phyloP scores from a whole-genome alignment of 2,797 vertebrate species.

The Pygocentrus nattereri region DNA sequence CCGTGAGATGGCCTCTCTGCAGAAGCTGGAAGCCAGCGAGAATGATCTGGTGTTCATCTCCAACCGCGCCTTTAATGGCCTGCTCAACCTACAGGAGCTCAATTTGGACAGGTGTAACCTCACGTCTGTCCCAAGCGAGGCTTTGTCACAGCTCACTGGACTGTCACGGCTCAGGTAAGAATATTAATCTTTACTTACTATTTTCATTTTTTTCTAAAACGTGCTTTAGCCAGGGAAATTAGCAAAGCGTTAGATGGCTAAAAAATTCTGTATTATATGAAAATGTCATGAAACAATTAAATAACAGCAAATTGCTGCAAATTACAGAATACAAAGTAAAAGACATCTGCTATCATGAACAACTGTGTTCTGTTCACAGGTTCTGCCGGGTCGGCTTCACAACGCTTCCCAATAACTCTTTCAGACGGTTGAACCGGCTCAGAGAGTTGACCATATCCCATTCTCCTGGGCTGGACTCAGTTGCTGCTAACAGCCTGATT shows the following conservation, averaged over 20 bases:
- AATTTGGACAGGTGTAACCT: constrained; percentile 85
- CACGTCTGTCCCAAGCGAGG: constrained; percentile 79
- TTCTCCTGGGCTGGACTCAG: constrained; percentile 77
- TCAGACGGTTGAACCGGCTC: constrained; percentile 75
- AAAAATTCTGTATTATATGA: too few relatives aligned
- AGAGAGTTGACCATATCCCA: constrained; percentile 80
- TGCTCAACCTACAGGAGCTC: constrained; percentile 78
- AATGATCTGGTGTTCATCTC: constrained; percentile 88
- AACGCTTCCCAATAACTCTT: constrained; percentile 78
- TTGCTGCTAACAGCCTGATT: constrained; percentile 82
- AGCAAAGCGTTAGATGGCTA: too few relatives aligned
- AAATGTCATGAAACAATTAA: background rate
- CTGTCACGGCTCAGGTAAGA: constrained; percentile 70
- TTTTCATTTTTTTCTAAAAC: too few relatives aligned
- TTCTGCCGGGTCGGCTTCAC: constrained; percentile 76
- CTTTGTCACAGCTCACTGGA: constrained; percentile 76
- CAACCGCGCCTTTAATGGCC: constrained; percentile 80
- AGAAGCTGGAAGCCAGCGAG: constrained; percentile 76
- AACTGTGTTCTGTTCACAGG: background rate
- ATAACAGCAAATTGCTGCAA: background rate
- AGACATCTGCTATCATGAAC: background rate
- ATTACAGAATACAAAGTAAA: background rate
- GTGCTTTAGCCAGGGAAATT: too few relatives aligned
- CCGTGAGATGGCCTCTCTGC: constrained; percentile 76
- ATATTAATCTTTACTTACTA: background rate